phyloP scores from a whole-genome alignment of 2,888 invertebrate genomes.

The Polymixis lichenea region DNA sequence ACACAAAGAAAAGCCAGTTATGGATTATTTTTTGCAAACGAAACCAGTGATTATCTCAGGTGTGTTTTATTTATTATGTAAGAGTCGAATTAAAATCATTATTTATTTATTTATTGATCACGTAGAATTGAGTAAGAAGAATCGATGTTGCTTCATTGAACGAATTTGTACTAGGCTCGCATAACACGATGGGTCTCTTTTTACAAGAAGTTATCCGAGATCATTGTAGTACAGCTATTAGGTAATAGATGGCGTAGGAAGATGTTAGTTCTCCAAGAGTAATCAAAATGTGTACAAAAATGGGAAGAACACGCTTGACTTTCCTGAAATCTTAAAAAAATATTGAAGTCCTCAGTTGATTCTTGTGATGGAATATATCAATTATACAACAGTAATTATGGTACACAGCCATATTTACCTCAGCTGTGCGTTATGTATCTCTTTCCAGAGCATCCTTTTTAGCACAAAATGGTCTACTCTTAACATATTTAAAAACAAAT shows the following conservation, averaged over 20 bases:
- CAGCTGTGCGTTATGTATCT: neutral
- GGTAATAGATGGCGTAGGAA: slow-evolving; percentile 56
- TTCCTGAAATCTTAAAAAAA: neutral
- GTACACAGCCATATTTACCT: neutral
- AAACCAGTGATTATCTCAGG: neutral
- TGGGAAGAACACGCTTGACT: neutral
- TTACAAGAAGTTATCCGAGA: neutral
- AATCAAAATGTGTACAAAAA: neutral
- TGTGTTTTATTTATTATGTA: too few species aligned
- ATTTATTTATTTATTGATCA: too few species aligned
- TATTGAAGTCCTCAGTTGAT: too few species aligned
- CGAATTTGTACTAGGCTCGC: slow-evolving; percentile 76
- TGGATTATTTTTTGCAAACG: neutral
- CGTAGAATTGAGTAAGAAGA: slow-evolving; percentile 59
- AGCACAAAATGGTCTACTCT: neutral
- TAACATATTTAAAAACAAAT: neutral
- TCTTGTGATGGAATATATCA: neutral
- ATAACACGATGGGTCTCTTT: slow-evolving; percentile 56
- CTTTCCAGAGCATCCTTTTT: neutral
- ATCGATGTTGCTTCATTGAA: slow-evolving; percentile 81
- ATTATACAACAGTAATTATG: neutral
- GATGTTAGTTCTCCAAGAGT: neutral
- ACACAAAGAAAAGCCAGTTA: neutral
- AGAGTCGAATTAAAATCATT: slow-evolving; percentile 39
- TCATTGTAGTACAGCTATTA: slow-evolving; percentile 32